A percentile compares a stretch with the other conserved stretches of the same genome.
Evolutionary conservation across 2,888 invertebrate genomes (phyloP).

Genomic region (Laspeyria flexula): DNA sequence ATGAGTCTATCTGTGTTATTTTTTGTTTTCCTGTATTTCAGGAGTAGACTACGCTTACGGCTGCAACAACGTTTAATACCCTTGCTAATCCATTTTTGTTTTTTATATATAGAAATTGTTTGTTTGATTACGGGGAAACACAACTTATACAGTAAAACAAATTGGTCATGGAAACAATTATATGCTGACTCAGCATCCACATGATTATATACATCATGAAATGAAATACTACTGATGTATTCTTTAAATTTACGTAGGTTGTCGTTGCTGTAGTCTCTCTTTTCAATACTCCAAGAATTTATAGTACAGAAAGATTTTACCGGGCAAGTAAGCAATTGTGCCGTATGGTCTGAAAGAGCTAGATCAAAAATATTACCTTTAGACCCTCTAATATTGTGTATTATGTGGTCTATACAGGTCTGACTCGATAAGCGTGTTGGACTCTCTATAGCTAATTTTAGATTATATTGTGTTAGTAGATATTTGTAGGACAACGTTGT

Average conservation of each 20-base stretch:
- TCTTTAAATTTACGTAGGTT: background rate
- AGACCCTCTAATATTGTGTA: background rate
- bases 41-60: background rate
- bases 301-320: too few relatives aligned
- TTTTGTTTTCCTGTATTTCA: background rate
- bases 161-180: background rate
- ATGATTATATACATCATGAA: background rate
- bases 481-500: background rate
- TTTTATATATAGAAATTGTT: background rate
- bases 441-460: background rate
- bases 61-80: background rate
- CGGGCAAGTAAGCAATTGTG: background rate
- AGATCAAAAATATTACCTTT: background rate
- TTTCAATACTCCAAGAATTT: background rate
- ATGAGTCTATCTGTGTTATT: background rate
- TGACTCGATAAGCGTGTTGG: background rate
- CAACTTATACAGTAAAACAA: background rate
- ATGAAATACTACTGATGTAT: background rate
- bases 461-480: background rate
- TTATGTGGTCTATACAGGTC: background rate
- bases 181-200: background rate
- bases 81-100: background rate
- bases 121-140: background rate
- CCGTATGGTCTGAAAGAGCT: background rate
- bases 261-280: background rate